Evolutionary conservation across 2,888 invertebrate species (phyloP).

Genomic region (Stramonita haemastoma): DNA sequence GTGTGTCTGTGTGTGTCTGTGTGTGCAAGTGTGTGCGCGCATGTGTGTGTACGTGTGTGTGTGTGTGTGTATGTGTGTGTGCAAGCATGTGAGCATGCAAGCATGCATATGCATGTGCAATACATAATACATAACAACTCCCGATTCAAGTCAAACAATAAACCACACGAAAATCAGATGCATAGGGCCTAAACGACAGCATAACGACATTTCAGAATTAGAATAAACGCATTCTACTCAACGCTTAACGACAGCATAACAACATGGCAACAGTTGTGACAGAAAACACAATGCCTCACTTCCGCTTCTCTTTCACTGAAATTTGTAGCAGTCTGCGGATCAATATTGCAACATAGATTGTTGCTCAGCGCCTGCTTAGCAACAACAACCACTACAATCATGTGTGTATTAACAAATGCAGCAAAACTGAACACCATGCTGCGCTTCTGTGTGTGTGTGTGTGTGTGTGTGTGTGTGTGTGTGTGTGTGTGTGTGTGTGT

Average conservation of each 20-base stretch:
- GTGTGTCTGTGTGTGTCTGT: not conserved
- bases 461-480: conserved; percentile 25
- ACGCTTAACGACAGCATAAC: too few species aligned
- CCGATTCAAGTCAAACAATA: too few species aligned
- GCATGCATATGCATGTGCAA: too few species aligned
- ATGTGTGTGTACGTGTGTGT: not conserved
- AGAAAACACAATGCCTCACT: not conserved
- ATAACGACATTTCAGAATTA: too few species aligned
- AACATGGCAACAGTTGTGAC: too few species aligned
- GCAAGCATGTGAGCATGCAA: not conserved
- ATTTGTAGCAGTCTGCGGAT: too few species aligned
- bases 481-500: not conserved
- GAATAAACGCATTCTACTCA: too few species aligned
- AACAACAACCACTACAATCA: not conserved
- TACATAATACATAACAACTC: too few species aligned
- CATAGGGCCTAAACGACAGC: too few species aligned
- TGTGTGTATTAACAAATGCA: not conserved
- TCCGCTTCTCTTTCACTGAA: not conserved
- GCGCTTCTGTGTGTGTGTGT: conserved; percentile 6
- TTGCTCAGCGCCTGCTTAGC: too few species aligned
- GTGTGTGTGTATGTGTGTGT: not conserved
- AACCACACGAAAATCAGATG: too few species aligned
- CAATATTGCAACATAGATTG: too few species aligned
- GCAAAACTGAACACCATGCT: not conserved
- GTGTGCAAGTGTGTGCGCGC: not conserved